A percentile compares a stretch with the other conserved stretches of the same genome.
Conservation (phyloP, 2,888 invertebrate genomes). For the Ophioninae sp. region DNA sequence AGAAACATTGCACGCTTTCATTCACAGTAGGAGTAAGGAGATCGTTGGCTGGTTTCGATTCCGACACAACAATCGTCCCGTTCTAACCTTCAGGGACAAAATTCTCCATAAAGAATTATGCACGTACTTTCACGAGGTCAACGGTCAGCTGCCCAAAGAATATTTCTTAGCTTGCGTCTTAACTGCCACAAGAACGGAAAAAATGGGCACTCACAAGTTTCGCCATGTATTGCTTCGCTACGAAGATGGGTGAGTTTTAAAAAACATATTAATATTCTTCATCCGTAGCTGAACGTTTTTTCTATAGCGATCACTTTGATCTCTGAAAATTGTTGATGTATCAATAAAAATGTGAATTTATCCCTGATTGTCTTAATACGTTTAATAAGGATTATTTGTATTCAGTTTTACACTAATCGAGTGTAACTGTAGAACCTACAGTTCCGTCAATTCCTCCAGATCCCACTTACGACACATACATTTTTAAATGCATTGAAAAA, state of each 20-base stretch:
- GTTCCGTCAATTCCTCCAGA: neutral
- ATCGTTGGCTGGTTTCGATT: conserved; percentile 88
- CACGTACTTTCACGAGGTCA: conserved; percentile 81
- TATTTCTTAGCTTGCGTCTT: conserved; percentile 85
- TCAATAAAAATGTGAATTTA: neutral
- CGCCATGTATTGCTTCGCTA: conserved; percentile 85
- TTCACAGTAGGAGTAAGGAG: conserved; percentile 83
- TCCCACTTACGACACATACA: neutral
- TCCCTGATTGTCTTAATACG: neutral
- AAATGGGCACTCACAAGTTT: conserved; percentile 84
- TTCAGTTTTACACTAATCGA: neutral
- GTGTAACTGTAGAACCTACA: neutral
- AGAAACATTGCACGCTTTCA: conserved; percentile 82
- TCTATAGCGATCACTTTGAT: neutral
- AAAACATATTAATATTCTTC: neutral
- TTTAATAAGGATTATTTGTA: neutral
- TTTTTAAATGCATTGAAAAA: neutral
- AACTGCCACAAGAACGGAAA: conserved; percentile 82
- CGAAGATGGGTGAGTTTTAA: conserved; percentile 80
- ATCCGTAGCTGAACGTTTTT: no score
- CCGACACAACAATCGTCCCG: conserved; percentile 82
- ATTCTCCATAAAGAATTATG: conserved; percentile 85
- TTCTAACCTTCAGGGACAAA: conserved; percentile 85
- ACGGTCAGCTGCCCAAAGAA: conserved; percentile 82
- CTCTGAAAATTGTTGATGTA: neutral